Base-by-base conservation (phyloP, 2,797 vertebrate genomes). In the Mallotus villosus region DNA sequence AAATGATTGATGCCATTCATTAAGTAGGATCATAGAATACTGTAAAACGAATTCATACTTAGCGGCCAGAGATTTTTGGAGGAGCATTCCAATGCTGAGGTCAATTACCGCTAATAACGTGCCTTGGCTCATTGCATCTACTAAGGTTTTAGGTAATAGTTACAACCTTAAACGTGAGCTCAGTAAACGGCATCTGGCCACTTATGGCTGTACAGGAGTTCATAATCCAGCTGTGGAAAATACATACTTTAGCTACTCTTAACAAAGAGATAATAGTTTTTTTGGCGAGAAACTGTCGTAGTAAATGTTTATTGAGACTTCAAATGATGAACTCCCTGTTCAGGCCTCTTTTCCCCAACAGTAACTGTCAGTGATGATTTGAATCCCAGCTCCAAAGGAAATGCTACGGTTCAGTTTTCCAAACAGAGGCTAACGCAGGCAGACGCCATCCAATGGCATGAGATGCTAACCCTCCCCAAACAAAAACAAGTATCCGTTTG, bases 1-100 rank as follows among this genome's bases (percentile, higher is more conserved):
- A 85, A 80, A 82, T 91, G 86, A 92, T 88, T 87, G 78, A 92
- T 88, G 70, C 12, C 60, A n/a, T 82, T 80, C 73, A 86, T 89
- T 87, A 83, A 49, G 71, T 14, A 29, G 79, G 74, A 87, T 88
- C 87, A 88, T 78, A 82, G 41, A 79, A 84, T 65, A 53, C 64
- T 74, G 75, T 81, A 78, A 85, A 84, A 69, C 67, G 78, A 81
- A 89, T 84, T 84, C 68, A 80, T 72, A 81, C 87, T 87, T 83
- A 84, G 75, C 80, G 74, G 82, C 73, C 79, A 80, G 68, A 75
- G 29, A 68, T 74, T 79, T 68, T 64, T 75, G 68, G 11, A 41
- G 77, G 32, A 68, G 68, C 22, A 58, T 37, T 81, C 78, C 76
- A 87, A 83, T 83, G 66, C 81, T 85, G 65, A 80, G 82, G 73